Conservation (phyloP, 2,888 invertebrate species). For the Erebia epiphron region DNA sequence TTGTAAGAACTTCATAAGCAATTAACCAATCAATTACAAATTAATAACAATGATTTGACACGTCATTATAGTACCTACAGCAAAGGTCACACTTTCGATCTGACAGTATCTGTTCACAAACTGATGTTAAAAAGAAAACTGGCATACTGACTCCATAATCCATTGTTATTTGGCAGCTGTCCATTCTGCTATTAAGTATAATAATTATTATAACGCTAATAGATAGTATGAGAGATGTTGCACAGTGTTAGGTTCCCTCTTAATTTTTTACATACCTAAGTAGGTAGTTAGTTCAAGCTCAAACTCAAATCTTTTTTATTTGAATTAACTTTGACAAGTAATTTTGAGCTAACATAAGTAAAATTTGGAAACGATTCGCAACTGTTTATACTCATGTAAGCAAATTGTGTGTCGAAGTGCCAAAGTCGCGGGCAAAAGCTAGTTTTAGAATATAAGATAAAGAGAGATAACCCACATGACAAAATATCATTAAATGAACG, state of each 20-base stretch:
- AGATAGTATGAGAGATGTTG: slow-evolving; percentile 15
- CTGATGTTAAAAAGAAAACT: slow-evolving; percentile 39
- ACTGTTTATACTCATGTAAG: too few species aligned
- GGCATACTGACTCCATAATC: slow-evolving; percentile 37
- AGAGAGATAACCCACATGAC: too few species aligned
- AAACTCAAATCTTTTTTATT: too few species aligned
- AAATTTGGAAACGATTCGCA: too few species aligned
- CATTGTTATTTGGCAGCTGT: slow-evolving; percentile 50
- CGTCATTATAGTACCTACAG: slow-evolving; percentile 27
- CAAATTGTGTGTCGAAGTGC: too few species aligned
- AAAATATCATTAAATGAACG: too few species aligned
- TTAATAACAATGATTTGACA: slow-evolving; percentile 42
- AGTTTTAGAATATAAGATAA: too few species aligned
- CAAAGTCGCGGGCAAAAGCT: too few species aligned
- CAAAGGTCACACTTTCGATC: slow-evolving; percentile 30
- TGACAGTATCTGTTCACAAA: slow-evolving; percentile 36
- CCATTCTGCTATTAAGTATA: slow-evolving; percentile 30
- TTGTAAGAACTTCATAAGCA: slow-evolving; percentile 10
- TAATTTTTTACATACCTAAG: background rate
- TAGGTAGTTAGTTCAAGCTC: too few species aligned
- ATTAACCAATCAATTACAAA: slow-evolving; percentile 36
- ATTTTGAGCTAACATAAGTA: too few species aligned
- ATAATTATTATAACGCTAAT: slow-evolving; percentile 38
- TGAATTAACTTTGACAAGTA: too few species aligned
- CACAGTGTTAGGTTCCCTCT: too few species aligned